phyloP scores from a whole-genome alignment of 2,113 vertebrate genomes.

The Larimichthys crocea region DNA sequence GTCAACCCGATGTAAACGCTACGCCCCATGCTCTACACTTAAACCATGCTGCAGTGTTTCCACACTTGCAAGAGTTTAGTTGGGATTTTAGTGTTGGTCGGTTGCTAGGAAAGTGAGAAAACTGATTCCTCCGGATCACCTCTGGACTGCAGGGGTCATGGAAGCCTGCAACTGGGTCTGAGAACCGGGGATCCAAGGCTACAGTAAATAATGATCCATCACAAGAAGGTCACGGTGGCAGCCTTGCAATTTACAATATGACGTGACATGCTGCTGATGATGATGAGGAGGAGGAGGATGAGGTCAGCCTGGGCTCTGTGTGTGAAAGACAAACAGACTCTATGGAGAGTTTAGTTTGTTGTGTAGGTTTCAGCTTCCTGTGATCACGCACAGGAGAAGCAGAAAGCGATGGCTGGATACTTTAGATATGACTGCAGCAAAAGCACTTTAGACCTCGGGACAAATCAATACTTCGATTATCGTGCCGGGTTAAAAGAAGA shows the following conservation, averaged over 20 bases:
- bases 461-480: conserved; percentile 8
- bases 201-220: conserved; percentile 36
- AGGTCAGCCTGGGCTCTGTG: too few relatives aligned
- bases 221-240: neutral
- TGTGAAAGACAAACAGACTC: too few relatives aligned
- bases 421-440: neutral
- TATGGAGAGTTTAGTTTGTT: too few relatives aligned
- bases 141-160: conserved; percentile 1
- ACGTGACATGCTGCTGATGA: too few relatives aligned
- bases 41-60: neutral
- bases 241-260: conserved; percentile 1
- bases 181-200: conserved; percentile 36
- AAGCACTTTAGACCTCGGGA: conserved; percentile 4
- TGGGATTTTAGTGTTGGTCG: conserved; percentile 1
- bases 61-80: neutral
- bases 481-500: neutral
- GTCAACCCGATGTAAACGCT: neutral
- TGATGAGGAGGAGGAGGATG: too few relatives aligned
- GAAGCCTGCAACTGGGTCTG: conserved; percentile 4
- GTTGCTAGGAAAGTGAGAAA: conserved; percentile 42
- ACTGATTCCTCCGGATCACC: neutral
- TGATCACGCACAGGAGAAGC: conserved; percentile 2
- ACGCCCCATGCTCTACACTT: neutral
- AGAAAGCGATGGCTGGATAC: neutral
- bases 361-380: neutral